These are phyloP conservation scores for Numenius phaeopus DNA, from an alignment of 2,797 vertebrate genomes.

Conservation along the genomic window DNA sequence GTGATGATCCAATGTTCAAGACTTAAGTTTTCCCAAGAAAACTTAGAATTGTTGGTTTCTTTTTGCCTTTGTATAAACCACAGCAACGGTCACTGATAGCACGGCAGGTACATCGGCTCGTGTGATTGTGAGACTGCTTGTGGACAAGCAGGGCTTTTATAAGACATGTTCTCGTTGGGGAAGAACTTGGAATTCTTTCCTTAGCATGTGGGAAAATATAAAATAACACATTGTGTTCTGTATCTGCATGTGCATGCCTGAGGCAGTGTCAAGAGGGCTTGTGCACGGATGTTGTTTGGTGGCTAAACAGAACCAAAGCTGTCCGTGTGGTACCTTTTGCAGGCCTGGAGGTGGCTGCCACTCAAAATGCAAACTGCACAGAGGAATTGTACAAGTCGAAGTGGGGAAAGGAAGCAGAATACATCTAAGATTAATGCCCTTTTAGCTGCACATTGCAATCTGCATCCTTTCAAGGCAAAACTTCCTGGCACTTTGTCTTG, in stretches of 20 bases:
- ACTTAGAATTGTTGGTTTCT: background rate
- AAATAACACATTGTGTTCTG: background rate
- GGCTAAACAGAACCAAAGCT: background rate
- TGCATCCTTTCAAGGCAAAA: background rate
- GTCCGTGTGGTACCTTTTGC: background rate
- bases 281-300: fast-evolving
- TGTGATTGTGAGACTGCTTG: fast-evolving
- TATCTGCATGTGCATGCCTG: fast-evolving
- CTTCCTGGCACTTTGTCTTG: background rate
- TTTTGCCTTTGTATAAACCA: background rate
- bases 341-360: background rate
- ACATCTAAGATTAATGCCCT: background rate
- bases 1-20: fast-evolving
- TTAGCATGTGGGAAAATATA: background rate
- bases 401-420: background rate
- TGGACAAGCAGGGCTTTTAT: background rate
- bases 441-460: background rate
- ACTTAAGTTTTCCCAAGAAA: background rate
- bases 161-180: fast-evolving
- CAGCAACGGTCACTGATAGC: fast-evolving
- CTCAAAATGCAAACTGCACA: fast-evolving
- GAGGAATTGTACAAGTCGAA: background rate
- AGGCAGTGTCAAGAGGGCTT: background rate
- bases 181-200: background rate
- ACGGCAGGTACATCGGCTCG: background rate